Evolutionary conservation across 1,140 invertebrate species (phyloP).

Genomic region (Macrobrachium rosenbergii): DNA sequence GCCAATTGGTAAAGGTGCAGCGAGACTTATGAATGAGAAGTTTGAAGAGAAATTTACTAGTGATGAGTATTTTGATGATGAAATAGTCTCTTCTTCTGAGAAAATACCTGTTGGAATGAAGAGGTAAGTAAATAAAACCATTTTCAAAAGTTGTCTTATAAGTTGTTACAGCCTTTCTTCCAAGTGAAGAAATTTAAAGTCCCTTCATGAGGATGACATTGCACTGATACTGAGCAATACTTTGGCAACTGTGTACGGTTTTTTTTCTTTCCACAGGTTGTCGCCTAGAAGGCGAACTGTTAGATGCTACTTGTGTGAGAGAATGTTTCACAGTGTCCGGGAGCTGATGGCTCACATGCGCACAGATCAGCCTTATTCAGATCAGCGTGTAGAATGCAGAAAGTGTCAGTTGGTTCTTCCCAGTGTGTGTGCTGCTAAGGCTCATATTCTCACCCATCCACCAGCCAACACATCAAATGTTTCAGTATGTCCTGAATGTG

Average conservation of each 20-base stretch:
- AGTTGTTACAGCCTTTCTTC: no score
- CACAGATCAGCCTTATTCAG: slow-evolving; percentile 62
- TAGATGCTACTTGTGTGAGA: slow-evolving; percentile 64
- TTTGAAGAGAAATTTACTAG: slow-evolving; percentile 8
- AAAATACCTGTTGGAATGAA: slow-evolving; percentile 49
- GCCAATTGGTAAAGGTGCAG: slow-evolving; percentile 18
- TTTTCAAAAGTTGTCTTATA: neutral
- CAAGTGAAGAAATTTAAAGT: neutral
- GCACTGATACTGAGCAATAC: neutral
- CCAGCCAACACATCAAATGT: slow-evolving; percentile 64
- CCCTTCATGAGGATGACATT: neutral
- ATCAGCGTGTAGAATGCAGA: slow-evolving; percentile 63
- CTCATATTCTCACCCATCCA: slow-evolving; percentile 65
- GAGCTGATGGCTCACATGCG: slow-evolving; percentile 66
- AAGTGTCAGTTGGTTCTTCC: slow-evolving; percentile 65
- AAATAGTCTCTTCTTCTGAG: neutral
- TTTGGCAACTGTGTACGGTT: neutral
- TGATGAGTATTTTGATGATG: slow-evolving; percentile 20
- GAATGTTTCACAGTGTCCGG: slow-evolving; percentile 64
- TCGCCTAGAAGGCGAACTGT: slow-evolving; percentile 50
- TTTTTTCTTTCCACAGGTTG: slow-evolving; percentile 24
- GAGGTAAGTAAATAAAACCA: slow-evolving; percentile 4
- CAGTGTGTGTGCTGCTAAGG: slow-evolving; percentile 66
- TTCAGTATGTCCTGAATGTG: slow-evolving; percentile 66
- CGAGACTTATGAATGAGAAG: neutral